A percentile compares a stretch with the other conserved stretches of the same genome.
Evolutionary conservation across 2,888 invertebrate genomes (phyloP).

Genomic region (Oxystoma pomonae): DNA sequence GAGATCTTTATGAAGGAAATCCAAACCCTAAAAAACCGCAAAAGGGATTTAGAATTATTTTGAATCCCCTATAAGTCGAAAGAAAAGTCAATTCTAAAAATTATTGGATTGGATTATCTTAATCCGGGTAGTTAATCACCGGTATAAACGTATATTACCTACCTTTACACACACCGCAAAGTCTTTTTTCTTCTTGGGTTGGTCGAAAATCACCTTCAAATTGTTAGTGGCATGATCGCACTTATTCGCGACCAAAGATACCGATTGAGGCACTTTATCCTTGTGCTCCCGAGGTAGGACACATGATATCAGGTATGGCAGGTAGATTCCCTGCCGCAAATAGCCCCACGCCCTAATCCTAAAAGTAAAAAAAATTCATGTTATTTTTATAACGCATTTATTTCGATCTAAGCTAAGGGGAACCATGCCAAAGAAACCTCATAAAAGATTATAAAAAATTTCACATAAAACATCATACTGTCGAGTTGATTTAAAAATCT

Average conservation of each 20-base stretch:
- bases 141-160: background rate
- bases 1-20: constrained; percentile 87
- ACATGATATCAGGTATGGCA: constrained; percentile 87
- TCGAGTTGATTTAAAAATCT: too few species aligned
- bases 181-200: constrained; percentile 66
- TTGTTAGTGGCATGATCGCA: constrained; percentile 86
- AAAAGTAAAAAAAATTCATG: constrained; percentile 3
- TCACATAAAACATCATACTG: too few species aligned
- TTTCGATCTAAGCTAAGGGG: too few species aligned
- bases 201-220: constrained; percentile 75
- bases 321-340: constrained; percentile 85
- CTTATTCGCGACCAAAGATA: constrained; percentile 78
- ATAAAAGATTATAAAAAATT: too few species aligned
- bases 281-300: constrained; percentile 74
- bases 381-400: background rate
- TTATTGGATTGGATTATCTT: background rate
- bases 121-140: background rate
- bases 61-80: background rate
- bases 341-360: constrained; percentile 87
- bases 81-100: background rate
- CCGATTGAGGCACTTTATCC: constrained; percentile 71
- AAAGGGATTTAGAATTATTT: background rate
- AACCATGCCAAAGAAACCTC: too few species aligned
- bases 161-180: constrained; percentile 89
- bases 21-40: constrained; percentile 58